Percentiles rank a stretch among this genome's conserved stretches.
phyloP scores from a whole-genome alignment of 2,888 invertebrate species.

The Eubasilissa splendida region DNA sequence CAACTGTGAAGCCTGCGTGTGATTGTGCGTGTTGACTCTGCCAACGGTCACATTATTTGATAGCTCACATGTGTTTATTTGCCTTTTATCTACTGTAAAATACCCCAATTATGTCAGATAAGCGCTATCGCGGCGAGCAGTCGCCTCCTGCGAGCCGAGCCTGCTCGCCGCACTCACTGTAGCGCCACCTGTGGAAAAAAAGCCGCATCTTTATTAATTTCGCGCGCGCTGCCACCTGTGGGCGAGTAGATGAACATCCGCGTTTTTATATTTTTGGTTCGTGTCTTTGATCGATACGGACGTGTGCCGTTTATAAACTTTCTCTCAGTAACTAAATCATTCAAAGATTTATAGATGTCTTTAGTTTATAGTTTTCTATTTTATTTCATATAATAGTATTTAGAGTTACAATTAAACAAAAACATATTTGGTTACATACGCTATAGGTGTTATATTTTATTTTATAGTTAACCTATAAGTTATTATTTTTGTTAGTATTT shows the following conservation, averaged over 20 bases:
- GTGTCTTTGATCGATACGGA: not conserved
- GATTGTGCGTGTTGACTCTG: constrained; percentile 25
- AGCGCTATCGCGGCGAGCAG: constrained; percentile 33
- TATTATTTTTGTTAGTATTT: too few species aligned
- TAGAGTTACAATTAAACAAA: too few species aligned
- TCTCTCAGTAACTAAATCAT: too few species aligned
- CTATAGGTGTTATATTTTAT: too few species aligned
- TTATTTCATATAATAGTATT: too few species aligned
- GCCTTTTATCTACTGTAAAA: constrained; percentile 37
- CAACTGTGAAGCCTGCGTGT: not conserved
- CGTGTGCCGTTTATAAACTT: too few species aligned
- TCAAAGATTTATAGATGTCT: not conserved
- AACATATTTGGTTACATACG: too few species aligned
- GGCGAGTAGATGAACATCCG: not conserved
- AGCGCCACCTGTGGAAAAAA: constrained; percentile 5
- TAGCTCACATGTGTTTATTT: constrained; percentile 42
- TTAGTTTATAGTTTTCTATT: not conserved
- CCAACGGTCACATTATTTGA: constrained; percentile 26
- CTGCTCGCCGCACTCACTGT: not conserved
- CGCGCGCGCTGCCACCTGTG: not conserved
- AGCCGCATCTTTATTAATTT: not conserved
- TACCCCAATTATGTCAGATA: constrained; percentile 40
- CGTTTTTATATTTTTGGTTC: not conserved
- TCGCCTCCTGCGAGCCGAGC: not conserved
- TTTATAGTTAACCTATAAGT: too few species aligned